Conservation (phyloP, 2,113 vertebrate species). For the Gymnobelideus leadbeateri region DNA sequence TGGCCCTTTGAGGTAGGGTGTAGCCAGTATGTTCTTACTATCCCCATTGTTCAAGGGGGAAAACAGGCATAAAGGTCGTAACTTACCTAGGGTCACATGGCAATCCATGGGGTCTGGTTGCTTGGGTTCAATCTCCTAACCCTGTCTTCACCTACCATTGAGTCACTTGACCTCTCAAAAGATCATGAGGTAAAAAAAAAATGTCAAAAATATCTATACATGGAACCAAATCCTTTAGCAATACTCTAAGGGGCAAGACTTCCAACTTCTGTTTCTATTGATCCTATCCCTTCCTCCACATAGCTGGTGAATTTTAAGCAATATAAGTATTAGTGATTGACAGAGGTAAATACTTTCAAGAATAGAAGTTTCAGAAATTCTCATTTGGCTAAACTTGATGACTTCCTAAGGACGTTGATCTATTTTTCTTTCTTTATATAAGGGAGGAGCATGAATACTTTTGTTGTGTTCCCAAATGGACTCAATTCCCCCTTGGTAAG, state of each 20-base stretch:
- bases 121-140: not conserved
- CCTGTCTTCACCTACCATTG: not conserved
- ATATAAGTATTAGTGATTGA: not conserved
- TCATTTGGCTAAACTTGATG: not conserved
- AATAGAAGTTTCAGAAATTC: not conserved
- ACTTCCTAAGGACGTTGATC: not conserved
- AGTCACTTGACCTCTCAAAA: not conserved
- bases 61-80: not conserved
- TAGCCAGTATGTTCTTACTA: not conserved
- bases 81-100: not conserved
- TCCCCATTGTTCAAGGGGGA: not conserved
- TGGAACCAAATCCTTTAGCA: not conserved
- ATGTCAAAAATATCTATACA: not conserved
- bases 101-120: not conserved
- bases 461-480: not conserved
- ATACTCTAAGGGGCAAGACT: not conserved
- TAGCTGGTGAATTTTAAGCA: not conserved
- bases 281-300: not conserved
- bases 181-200: not conserved
- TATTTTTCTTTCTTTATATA: not conserved
- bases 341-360: not conserved
- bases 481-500: not conserved
- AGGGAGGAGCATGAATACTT: not conserved
- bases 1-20: constrained; percentile 26
- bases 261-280: not conserved